Conservation (phyloP, 2,797 vertebrate species). For the Crenuchus spilurus region DNA sequence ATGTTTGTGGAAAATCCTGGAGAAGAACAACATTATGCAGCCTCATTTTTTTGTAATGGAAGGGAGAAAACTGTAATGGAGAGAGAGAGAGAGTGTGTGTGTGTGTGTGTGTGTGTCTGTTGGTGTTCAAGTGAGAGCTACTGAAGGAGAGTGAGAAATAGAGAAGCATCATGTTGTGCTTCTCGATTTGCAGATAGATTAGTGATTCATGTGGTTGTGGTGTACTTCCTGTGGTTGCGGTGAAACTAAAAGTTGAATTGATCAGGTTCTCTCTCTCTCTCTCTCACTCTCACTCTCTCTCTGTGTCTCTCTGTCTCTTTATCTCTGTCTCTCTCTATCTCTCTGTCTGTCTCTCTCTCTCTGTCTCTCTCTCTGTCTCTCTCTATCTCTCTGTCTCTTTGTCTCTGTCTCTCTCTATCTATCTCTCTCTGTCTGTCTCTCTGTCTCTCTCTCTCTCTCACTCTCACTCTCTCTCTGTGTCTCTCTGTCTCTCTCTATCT, state of each 20-base stretch:
- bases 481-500: too few relatives aligned
- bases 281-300: neutral
- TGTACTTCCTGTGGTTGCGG: conserved; percentile 24
- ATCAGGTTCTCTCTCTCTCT: too few relatives aligned
- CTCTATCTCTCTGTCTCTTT: neutral
- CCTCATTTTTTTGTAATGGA: too few relatives aligned
- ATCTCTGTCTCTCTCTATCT: neutral
- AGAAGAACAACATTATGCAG: too few relatives aligned
- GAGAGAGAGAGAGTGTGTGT: too few relatives aligned
- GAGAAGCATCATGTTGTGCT: neutral
- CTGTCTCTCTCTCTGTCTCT: conserved; percentile 8
- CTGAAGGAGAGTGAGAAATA: neutral
- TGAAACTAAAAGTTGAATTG: neutral
- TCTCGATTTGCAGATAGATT: neutral
- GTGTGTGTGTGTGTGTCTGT: too few relatives aligned
- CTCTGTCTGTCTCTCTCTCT: neutral
- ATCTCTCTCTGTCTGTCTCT: too few relatives aligned
- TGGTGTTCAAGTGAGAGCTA: too few relatives aligned
- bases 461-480: neutral
- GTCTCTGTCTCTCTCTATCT: neutral
- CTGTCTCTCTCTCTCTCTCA: neutral
- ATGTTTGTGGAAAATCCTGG: too few relatives aligned
- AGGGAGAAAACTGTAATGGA: too few relatives aligned
- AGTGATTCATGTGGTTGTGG: conserved; percentile 8
- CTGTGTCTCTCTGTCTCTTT: neutral